Conservation (phyloP, 2,113 vertebrate genomes). For the Trematocara marginatum region DNA sequence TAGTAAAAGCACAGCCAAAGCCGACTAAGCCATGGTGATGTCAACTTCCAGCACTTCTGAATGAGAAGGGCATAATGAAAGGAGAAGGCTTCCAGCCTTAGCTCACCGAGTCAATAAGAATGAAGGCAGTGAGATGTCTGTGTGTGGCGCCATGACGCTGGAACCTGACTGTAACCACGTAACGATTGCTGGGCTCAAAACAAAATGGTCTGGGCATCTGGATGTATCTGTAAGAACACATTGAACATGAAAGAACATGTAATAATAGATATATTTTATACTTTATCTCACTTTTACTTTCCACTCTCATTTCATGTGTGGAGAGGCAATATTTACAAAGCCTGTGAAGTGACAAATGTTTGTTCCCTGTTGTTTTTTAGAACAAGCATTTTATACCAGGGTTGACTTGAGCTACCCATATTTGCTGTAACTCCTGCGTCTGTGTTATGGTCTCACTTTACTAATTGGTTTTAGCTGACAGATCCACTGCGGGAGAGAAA, state of each 20-base stretch:
- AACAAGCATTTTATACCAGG: not conserved
- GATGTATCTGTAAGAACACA: conserved; percentile 63
- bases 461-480: conserved; percentile 54
- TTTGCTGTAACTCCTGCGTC: not conserved
- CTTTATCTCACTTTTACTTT: not conserved
- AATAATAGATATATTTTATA: not conserved
- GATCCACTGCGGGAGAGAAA: not conserved
- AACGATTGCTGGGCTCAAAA: conserved; percentile 80
- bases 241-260: not conserved
- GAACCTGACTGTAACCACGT: conserved; percentile 74
- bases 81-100: not conserved
- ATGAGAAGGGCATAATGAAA: not conserved
- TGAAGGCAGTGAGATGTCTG: conserved; percentile 71
- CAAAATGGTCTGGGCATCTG: conserved; percentile 83
- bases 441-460: conserved; percentile 22
- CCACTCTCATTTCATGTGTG: not conserved
- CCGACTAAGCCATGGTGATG: not conserved
- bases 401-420: not conserved
- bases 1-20: not conserved
- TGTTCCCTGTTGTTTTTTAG: not conserved
- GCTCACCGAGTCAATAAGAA: conserved; percentile 84
- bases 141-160: conserved; percentile 72
- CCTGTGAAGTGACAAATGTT: not conserved
- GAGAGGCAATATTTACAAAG: not conserved
- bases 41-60: not conserved